Evolutionary conservation across 2,888 invertebrate species (phyloP).

Genomic region (Agonopterix subpropinquella): DNA sequence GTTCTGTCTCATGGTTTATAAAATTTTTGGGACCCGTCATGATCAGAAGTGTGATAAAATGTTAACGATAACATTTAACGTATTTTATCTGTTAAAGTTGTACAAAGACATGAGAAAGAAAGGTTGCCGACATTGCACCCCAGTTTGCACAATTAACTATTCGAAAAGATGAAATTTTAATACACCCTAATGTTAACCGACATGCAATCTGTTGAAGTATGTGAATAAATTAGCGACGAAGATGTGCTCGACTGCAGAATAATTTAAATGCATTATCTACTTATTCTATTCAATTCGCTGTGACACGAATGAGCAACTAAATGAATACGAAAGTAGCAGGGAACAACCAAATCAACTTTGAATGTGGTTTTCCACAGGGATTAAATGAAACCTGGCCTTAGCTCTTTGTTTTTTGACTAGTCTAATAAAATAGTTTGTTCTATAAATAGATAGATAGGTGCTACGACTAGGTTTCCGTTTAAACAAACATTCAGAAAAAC

Average conservation of each 20-base stretch:
- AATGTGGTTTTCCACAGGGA: background rate
- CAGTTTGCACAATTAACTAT: constrained; percentile 45
- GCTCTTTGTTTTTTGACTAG: background rate
- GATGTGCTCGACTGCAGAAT: background rate
- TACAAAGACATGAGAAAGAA: constrained; percentile 45
- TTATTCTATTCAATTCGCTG: background rate
- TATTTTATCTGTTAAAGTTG: constrained; percentile 12
- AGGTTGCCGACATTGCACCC: constrained; percentile 51
- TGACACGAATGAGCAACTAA: background rate
- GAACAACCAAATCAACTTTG: background rate
- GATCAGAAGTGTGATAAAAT: constrained; percentile 48
- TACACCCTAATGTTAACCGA: constrained; percentile 23
- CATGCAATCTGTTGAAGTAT: constrained; percentile 3
- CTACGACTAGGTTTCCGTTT: constrained; percentile 37
- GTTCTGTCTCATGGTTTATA: constrained; percentile 58
- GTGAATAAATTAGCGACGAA: too few species aligned
- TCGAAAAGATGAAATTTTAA: constrained; percentile 13
- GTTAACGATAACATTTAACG: constrained; percentile 21
- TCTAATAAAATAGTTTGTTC: background rate
- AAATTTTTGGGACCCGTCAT: constrained; percentile 56
- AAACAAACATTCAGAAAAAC: constrained; percentile 37
- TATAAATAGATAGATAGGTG: constrained; percentile 9
- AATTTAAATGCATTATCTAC: background rate
- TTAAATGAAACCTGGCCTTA: constrained; percentile 11
- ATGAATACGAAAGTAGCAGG: too few species aligned